Conservation (phyloP, 2,113 vertebrate species). For the Ceyx margarethae region DNA sequence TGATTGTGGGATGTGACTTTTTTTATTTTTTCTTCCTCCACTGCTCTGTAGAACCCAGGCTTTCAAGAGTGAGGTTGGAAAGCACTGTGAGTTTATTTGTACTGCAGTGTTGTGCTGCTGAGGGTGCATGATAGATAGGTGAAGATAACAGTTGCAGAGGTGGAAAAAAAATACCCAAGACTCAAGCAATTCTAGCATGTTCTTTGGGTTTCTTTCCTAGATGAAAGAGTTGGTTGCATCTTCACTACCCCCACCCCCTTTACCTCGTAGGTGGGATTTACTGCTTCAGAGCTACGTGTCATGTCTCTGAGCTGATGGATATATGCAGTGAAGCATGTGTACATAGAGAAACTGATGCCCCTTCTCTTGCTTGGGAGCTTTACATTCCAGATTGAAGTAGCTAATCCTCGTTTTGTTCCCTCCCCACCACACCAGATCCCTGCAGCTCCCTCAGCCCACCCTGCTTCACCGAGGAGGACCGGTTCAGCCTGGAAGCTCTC, state of each 20-base stretch:
- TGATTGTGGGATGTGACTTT: background rate
- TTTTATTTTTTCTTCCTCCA: background rate
- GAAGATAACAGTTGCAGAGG: background rate
- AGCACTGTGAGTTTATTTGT: background rate
- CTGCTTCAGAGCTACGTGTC: background rate
- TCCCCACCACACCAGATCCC: slow-evolving; percentile 74
- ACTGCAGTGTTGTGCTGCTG: background rate
- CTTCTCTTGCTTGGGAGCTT: background rate
- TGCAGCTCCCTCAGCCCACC: slow-evolving; percentile 88
- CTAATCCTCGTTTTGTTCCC: background rate
- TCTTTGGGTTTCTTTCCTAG: background rate
- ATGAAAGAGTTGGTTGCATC: background rate
- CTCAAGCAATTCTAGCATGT: background rate
- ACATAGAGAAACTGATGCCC: background rate
- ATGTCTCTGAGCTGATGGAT: background rate
- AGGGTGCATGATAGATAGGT: background rate
- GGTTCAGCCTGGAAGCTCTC: slow-evolving; percentile 93
- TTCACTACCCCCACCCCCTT: accelerated
- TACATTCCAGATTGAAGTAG: background rate
- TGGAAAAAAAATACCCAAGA: background rate
- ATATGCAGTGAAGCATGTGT: background rate
- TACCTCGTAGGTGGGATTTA: background rate
- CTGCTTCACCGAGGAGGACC: slow-evolving; percentile 90
- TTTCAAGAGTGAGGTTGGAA: background rate
- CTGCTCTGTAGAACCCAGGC: background rate